Conservation (phyloP, 2,797 vertebrate genomes). For the Malurus splendens region DNA sequence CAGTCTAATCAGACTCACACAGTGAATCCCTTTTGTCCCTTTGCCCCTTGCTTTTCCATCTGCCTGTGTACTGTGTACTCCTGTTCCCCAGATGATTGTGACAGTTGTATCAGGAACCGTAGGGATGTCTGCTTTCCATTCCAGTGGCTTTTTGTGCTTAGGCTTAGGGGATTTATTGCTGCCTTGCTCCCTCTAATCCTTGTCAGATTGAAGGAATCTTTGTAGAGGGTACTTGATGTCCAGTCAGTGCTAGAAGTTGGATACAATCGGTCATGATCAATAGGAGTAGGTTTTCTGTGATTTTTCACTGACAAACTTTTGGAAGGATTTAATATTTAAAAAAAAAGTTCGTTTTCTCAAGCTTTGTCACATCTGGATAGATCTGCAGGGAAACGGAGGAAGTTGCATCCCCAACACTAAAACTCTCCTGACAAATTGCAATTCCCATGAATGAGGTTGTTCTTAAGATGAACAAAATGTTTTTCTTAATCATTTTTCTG, state of each 20-base stretch:
- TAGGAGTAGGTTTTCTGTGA: neutral
- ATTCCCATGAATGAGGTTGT: neutral
- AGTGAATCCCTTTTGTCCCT: neutral
- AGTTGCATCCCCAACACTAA: neutral
- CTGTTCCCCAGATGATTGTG: neutral
- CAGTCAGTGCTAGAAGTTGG: neutral
- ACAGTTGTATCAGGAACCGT: neutral
- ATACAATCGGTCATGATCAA: neutral
- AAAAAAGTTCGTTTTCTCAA: neutral
- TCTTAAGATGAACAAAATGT: neutral
- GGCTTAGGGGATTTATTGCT: neutral
- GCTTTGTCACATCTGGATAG: neutral
- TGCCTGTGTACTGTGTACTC: neutral
- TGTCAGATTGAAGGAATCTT: neutral
- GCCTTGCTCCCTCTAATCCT: neutral
- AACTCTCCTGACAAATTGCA: neutral
- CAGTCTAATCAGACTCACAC: neutral
- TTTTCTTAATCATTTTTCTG: neutral
- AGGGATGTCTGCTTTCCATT: neutral
- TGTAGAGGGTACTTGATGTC: neutral
- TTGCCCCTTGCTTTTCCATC: neutral
- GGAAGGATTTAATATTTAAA: neutral
- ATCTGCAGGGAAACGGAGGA: neutral
- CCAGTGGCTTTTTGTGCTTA: neutral
- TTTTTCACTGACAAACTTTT: neutral